Evolutionary conservation across 2,888 invertebrate species (phyloP).

Genomic region (Drosophila setosimentum): DNA sequence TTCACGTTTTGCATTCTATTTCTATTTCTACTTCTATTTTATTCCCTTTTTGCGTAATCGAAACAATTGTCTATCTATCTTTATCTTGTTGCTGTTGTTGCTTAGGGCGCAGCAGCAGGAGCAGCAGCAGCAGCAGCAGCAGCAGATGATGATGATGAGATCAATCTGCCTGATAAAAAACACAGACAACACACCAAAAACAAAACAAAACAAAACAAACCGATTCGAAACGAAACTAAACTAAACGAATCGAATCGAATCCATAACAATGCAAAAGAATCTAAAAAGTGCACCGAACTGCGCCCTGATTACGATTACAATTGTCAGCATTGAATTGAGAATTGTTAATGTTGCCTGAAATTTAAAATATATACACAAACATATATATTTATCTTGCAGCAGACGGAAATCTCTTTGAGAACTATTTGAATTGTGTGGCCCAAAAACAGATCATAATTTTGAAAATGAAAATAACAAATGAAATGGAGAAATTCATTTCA

Average conservation of each 20-base stretch:
- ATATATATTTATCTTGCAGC: not conserved
- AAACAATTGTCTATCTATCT: conserved; percentile 62
- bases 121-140: conserved; percentile 31
- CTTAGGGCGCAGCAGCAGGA: conserved; percentile 39
- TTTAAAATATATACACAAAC: not conserved
- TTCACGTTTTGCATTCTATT: conserved; percentile 56
- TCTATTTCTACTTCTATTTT: not conserved
- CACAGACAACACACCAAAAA: conserved; percentile 6
- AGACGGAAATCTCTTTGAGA: not conserved
- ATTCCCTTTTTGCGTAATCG: conserved; percentile 63
- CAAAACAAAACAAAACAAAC: conserved; percentile 26
- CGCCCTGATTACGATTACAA: conserved; percentile 26
- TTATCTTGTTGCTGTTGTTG: not conserved
- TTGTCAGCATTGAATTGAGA: not conserved
- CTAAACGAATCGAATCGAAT: conserved; percentile 30
- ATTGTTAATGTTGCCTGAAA: not conserved
- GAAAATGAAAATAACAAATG: not conserved
- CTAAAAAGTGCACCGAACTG: conserved; percentile 59
- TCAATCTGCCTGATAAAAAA: conserved; percentile 46
- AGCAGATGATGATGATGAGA: conserved; percentile 16
- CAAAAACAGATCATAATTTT: not conserved
- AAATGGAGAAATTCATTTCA: not conserved
- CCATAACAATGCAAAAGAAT: conserved; percentile 36
- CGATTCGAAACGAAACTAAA: conserved; percentile 25
- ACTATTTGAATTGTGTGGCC: not conserved